Evolutionary conservation across 2,888 invertebrate genomes (phyloP), one percentile per base, ranked within the genome.

Genomic region (Papilio gigon): DNA sequence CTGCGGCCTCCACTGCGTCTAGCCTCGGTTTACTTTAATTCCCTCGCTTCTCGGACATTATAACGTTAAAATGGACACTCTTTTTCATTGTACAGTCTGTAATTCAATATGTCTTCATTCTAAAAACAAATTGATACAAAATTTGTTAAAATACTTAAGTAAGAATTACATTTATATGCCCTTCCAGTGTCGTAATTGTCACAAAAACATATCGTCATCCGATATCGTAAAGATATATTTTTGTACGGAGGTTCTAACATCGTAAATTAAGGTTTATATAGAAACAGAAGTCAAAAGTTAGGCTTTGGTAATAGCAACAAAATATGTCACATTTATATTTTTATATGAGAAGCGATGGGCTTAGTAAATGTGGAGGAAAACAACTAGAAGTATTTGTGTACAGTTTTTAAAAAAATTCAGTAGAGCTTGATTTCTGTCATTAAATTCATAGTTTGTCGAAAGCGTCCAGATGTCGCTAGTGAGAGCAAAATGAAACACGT

Each of bases 401-500:
- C 9, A 6, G 35, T 35, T 35, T 35, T 47, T 20, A 25, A 63
- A 63, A 25, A 64, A 5, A 12, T 56, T 37, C 14, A 47, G 6
- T 47, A 17, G 30, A n/a, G 53, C 53, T 33, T 53, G 61, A 27
- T 62, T 42, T 62, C 73, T 74, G 72, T 71, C 68, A 62, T 62
- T 67, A 67, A 60, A 63, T 78, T 76, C 75, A 70, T 75, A 76
- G 77, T 75, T 77, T 75, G 77, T 77, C 71, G 77, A 84, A 86
- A 85, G 78, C 79, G 80, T 82, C 84, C 90, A 90, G 90, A 89
- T 91, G 90, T 86, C 84, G 86, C 80, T 83, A 79, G 37, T 79
- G 80, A 85, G 83, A 80, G 85, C 84, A 86, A 90, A 89, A 91
- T 90, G 88, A 89, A 90, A 86, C 88, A 87, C 86, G 86, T 89